Base-by-base conservation (phyloP, 2,797 vertebrate species). In the Mycteria americana region DNA sequence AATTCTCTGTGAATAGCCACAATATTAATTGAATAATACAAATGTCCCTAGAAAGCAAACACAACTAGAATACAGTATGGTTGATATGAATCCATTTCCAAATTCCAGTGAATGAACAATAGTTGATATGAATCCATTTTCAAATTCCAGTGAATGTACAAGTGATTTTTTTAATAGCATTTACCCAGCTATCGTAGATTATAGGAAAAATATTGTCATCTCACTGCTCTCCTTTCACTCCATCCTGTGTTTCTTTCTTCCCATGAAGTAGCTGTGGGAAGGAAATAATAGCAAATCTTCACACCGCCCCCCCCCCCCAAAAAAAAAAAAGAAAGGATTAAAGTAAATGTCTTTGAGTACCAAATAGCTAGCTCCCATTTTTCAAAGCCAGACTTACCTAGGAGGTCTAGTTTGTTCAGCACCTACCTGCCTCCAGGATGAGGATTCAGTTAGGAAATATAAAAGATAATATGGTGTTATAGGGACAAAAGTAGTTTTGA, bases 401-500 rank as follows among this genome's bases (percentile, higher is more conserved):
- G 78, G 77, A 95, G 88, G 76, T 96, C 70, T 92, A 35, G 57
- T 77, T 89, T 11, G 1, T 91, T 93, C 68, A 79, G 45, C 59
- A 74, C 35, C 78, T 95, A 59, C 67, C 72, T 95, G 87, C 77
- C 92, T 94, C 78, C 73, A 78, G 83, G 89, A 95, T 88, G 73
- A 95, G 74, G 77, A 93, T 94, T 92, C 74, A 85, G 92, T 90
- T 96, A 95, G 93, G 84, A 91, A 95, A 92, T 92, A 93, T 54
- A 87, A 88, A 94, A 92, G 90, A 93, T 95, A 92, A 85, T 91
- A 62, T 35, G 68, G 50, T 91, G 50, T 64, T 92, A 84, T 60
- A 88, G 81, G 87, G 45, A 82, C 74, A 70, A 78, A 84, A 93
- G 27, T 51, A 93, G 62, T 91, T 95, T 85, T 85, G 82, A 85